A percentile compares a stretch with the other conserved stretches of the same genome.
Conservation (phyloP, 2,888 invertebrate genomes). For the Hyalella azteca region DNA sequence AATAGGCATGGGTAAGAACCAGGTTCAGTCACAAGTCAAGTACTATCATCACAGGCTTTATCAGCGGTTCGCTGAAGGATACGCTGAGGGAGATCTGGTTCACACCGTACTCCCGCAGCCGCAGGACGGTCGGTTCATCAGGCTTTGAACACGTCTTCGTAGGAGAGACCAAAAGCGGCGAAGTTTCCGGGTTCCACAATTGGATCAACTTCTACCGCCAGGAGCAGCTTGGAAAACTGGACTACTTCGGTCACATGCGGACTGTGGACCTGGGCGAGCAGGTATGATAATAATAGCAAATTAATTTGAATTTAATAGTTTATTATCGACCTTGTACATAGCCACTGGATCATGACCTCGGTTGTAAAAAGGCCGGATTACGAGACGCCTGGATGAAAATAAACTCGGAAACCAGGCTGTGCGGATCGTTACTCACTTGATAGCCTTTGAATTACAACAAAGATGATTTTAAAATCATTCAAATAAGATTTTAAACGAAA, state of each 20-base stretch:
- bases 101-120: conserved; percentile 79
- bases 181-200: conserved; percentile 84
- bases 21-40: no score
- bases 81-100: conserved; percentile 65
- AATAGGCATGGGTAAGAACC: no score
- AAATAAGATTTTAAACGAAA: no score
- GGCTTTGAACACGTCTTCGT: conserved; percentile 94
- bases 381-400: no score
- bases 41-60: conserved; percentile 26
- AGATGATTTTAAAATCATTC: no score
- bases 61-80: conserved; percentile 60
- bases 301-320: no score
- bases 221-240: conserved; percentile 73
- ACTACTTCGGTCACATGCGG: conserved; percentile 82
- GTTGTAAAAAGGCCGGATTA: no score
- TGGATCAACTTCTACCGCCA: conserved; percentile 85
- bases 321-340: no score
- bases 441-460: no score
- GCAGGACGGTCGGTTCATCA: conserved; percentile 77
- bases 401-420: no score
- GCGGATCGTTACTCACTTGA: no score
- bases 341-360: no score
- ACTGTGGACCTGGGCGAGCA: conserved; percentile 70
- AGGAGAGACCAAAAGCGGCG: conserved; percentile 80
- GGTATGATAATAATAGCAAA: conserved; percentile 38